Evolutionary conservation across 2,888 invertebrate genomes (phyloP), one percentile per base, ranked within the genome.

Genomic region (Clivina fossor): DNA sequence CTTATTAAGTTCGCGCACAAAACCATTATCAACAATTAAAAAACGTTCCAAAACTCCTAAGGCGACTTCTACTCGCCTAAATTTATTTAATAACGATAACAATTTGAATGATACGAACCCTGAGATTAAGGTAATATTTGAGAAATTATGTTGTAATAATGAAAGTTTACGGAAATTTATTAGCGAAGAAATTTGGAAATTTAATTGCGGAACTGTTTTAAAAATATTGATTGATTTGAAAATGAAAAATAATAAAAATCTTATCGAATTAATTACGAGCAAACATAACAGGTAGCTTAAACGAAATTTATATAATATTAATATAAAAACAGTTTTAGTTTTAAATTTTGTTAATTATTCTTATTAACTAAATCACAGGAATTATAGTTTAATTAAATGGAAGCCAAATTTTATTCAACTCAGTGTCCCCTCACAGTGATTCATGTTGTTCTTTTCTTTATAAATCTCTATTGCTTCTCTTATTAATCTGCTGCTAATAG

Each of bases 1-100:
- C 15, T 41, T 51, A 24, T 28, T 51, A 18, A 51, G 41, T 15
- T 51, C 51, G 7, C 41, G 22, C n/a, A 51, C 41, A 19, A 41
- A 41, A 32, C 33, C 43, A n/a, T 33, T 43, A 7, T 51, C 51
- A 9, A n/a, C 43, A 9, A 19, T 30, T 11, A 51, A 51, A 51
- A 18, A 26, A 1, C 20, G 4, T 30, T 11, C 9, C 30, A 30
- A n/a, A n/a, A n/a, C n/a, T n/a, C n/a, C n/a, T n/a, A n/a, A 26
- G 13, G 48, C 48, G 4, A 48, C 20, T 37, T 48, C 48, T 3
- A 35, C 48, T 7, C 20, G 48, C 4, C 33, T 2, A 48, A 48
- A 48, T 37, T 26, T 33, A 40, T 16, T 40, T 22, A 19, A 40
- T 22, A 8, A 8, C n/a, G 3, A 20, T 2, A 2, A 8, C 20